phyloP scores from a whole-genome alignment of 2,113 vertebrate genomes.

The Carollia perspicillata region DNA sequence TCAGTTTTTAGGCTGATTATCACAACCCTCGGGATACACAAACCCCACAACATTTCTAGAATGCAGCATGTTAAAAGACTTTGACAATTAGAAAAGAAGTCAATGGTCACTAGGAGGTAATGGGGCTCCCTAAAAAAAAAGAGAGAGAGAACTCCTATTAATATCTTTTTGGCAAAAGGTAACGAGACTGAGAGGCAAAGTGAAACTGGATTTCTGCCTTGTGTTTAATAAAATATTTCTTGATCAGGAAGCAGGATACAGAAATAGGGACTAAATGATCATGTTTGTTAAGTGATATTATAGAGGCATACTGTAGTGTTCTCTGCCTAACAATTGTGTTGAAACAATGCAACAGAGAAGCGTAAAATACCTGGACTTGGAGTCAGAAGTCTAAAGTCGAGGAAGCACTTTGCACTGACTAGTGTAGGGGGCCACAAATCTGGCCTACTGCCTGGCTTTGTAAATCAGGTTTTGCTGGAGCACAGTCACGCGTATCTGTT shows the following conservation, averaged over 20 bases:
- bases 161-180: neutral
- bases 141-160: neutral
- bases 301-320: neutral
- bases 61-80: neutral
- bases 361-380: too few species aligned
- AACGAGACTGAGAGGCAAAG: neutral
- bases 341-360: neutral
- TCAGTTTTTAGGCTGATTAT: neutral
- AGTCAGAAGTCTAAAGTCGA: neutral
- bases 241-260: neutral
- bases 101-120: neutral
- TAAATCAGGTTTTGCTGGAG: neutral
- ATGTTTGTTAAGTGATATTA: neutral
- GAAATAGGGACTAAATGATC: neutral
- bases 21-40: neutral
- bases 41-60: neutral
- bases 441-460: neutral
- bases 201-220: neutral
- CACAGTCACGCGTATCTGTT: neutral
- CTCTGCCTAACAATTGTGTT: neutral
- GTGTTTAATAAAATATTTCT: neutral
- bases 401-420: neutral
- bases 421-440: neutral
- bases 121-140: neutral
- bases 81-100: neutral